Base-by-base conservation (phyloP, 2,797 vertebrate species). In the Coregonus sp. region DNA sequence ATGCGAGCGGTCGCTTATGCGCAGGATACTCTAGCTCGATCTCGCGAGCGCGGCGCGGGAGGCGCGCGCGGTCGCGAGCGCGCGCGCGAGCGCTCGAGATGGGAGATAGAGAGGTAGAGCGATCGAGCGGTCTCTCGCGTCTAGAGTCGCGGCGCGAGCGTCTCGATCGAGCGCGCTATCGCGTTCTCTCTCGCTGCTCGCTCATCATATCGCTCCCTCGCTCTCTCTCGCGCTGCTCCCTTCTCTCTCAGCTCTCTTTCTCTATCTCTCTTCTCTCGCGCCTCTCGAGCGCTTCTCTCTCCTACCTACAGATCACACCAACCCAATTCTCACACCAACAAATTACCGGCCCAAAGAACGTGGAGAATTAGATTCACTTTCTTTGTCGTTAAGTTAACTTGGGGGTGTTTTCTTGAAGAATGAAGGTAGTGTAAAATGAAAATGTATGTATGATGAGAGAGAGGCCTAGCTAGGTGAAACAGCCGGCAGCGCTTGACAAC, bases 291-390 rank as follows among this genome's bases (percentile, higher is more conserved):
- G n/a, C n/a, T n/a, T n/a, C n/a, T n/a, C n/a, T n/a, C n/a, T n/a
- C n/a, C n/a, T 81, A 77, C 85, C 85, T 83, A 66, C 83, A 70
- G 70, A 78, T 73, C 74, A 68, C 88, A 88, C 83, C 79, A 80
- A 81, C 50, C 74, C 84, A 63, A 63, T 11, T 40, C 81, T 85
- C 82, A 80, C 85, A 78, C 69, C 61, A 76, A 86, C 84, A 85
- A 86, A 77, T 51, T 51, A 81, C 79, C 80, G 78, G 89, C 89
- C 88, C 84, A 88, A 81, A 79, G 88, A 91, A 90, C 79, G 87
- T 89, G 78, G 78, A 5, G 81, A 88, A 81, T 86, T 84, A 50
- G 51, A 69, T 80, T 86, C 78, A 40, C 77, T 84, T 31, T 65
- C 4, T 88, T 84, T 78, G 76, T 75, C 40, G 40, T 11, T n/a